Conservation (phyloP, 2,113 vertebrate species). For the Plestiodon gilberti region DNA sequence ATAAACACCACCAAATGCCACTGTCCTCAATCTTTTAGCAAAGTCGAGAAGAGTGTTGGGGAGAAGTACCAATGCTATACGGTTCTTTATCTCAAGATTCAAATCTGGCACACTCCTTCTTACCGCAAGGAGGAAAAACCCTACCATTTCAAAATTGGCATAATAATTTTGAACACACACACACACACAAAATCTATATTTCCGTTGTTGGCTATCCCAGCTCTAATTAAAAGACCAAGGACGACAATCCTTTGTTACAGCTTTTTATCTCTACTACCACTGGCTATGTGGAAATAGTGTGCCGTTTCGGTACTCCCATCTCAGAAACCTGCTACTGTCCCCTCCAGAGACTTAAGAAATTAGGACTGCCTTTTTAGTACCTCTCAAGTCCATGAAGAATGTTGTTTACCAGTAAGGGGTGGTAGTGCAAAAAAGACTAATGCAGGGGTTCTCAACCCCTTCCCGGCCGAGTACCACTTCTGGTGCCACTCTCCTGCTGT, state of each 20-base stretch:
- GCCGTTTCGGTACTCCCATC: not conserved
- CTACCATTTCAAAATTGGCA: not conserved
- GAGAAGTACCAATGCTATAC: not conserved
- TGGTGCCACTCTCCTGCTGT: too few species aligned
- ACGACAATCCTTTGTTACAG: not conserved
- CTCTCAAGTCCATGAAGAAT: not conserved
- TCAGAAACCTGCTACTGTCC: not conserved
- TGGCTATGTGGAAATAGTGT: not conserved
- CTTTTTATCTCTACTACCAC: not conserved
- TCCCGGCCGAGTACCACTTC: too few species aligned
- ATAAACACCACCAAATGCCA: conserved; percentile 17
- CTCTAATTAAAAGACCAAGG: not conserved
- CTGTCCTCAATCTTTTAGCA: not conserved
- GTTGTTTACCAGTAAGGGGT: not conserved
- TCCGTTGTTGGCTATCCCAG: not conserved
- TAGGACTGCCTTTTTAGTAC: not conserved
- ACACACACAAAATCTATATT: not conserved
- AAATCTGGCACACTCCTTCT: not conserved
- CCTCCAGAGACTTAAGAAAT: not conserved
- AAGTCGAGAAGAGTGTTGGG: not conserved
- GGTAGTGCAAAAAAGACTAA: not conserved
- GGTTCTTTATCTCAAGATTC: not conserved
- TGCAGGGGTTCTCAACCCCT: too few species aligned
- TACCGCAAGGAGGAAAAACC: not conserved
- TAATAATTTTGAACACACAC: not conserved